A percentile compares a stretch with the other conserved stretches of the same genome.
phyloP scores from a whole-genome alignment of 2,797 vertebrate species.

The Amblyraja radiata region DNA sequence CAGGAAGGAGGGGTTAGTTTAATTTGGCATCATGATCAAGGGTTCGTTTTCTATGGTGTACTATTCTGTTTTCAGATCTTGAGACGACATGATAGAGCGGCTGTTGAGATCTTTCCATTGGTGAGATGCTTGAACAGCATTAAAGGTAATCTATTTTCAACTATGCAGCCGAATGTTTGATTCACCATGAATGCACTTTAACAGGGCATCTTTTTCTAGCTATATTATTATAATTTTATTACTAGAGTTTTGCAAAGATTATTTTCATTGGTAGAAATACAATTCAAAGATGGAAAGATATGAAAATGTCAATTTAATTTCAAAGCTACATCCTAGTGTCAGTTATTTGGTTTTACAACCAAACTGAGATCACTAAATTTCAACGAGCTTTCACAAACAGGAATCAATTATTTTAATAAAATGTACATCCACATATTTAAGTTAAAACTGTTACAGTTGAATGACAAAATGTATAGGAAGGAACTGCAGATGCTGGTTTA shows the following conservation, averaged over 20 bases:
- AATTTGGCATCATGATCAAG: too few species aligned
- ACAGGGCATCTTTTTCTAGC: background rate
- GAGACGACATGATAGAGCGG: too few species aligned
- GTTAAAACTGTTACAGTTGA: background rate
- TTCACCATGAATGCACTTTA: background rate
- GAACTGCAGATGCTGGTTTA: too few species aligned
- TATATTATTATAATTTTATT: background rate
- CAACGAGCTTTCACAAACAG: background rate
- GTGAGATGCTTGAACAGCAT: background rate
- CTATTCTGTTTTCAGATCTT: too few species aligned
- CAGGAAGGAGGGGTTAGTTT: too few species aligned
- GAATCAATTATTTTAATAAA: background rate
- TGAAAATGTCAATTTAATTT: constrained; percentile 12
- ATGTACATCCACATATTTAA: background rate
- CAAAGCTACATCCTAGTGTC: background rate
- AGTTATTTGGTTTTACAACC: background rate
- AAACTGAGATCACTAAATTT: background rate
- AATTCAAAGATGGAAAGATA: background rate
- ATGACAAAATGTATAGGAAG: background rate
- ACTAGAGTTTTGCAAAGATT: background rate
- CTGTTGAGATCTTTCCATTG: too few species aligned
- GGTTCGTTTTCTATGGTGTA: too few species aligned
- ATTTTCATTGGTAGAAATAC: background rate
- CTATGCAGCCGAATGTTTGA: background rate
- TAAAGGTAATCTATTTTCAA: background rate